A percentile compares a stretch with the other conserved stretches of the same genome.
phyloP scores from a whole-genome alignment of 2,113 vertebrate genomes.

The Serinus canaria region DNA sequence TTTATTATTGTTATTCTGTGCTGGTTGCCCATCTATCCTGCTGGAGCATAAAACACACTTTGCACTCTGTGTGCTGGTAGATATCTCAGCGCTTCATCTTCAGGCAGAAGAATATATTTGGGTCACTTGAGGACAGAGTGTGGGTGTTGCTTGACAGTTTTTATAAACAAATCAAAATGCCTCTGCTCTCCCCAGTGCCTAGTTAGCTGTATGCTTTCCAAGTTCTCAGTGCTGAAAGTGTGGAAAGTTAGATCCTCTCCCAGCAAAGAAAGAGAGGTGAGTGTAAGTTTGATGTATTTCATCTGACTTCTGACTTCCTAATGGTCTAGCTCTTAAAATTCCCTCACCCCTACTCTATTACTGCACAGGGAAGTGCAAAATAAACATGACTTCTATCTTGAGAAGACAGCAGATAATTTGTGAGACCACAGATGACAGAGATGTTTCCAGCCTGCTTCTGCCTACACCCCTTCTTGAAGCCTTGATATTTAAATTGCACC shows the following conservation, averaged over 20 bases:
- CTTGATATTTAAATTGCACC: slow-evolving; percentile 28
- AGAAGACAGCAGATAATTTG: slow-evolving; percentile 4
- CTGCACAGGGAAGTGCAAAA: neutral
- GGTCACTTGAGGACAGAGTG: slow-evolving; percentile 51
- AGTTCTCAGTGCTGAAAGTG: slow-evolving; percentile 36
- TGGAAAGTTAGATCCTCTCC: neutral
- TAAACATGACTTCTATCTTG: neutral
- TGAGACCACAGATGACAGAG: neutral
- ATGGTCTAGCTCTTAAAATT: neutral
- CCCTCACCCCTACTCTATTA: neutral
- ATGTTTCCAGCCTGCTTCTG: slow-evolving; percentile 6
- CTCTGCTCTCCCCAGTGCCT: slow-evolving; percentile 12
- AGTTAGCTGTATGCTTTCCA: slow-evolving; percentile 44
- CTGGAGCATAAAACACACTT: neutral
- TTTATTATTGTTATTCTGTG: slow-evolving; percentile 30
- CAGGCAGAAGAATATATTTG: neutral
- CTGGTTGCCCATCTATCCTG: neutral
- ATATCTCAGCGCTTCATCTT: slow-evolving; percentile 30
- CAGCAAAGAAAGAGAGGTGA: neutral
- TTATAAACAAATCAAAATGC: slow-evolving; percentile 56
- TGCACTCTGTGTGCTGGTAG: neutral
- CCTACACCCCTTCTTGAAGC: neutral
- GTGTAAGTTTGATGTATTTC: neutral
- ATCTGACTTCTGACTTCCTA: neutral
- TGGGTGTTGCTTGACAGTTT: slow-evolving; percentile 43